Percentiles rank a stretch among this genome's conserved stretches.
phyloP scores from a whole-genome alignment of 2,888 invertebrate species.

The Agonopterix alstromeriana region DNA sequence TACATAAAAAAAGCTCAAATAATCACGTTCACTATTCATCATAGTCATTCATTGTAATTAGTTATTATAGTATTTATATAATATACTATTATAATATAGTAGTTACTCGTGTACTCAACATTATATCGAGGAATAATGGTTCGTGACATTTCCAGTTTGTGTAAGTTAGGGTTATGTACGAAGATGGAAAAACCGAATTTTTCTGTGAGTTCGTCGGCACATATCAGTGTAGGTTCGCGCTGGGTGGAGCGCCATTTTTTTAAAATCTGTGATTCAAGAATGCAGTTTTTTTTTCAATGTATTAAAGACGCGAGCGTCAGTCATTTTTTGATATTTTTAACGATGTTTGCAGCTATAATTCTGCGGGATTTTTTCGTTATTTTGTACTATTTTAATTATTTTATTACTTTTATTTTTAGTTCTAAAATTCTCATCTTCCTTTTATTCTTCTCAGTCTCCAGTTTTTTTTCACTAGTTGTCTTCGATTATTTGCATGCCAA shows the following conservation, averaged over 20 bases:
- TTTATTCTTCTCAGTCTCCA: too few species aligned
- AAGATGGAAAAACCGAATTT: conserved; percentile 24
- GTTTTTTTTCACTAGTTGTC: too few species aligned
- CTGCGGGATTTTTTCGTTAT: too few species aligned
- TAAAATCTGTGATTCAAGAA: conserved; percentile 64
- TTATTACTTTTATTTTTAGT: too few species aligned
- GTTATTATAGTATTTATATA: conserved; percentile 12
- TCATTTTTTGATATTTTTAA: too few species aligned
- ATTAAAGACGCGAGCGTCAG: too few species aligned
- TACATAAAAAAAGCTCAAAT: conserved; percentile 56
- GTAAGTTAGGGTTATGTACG: conserved; percentile 38
- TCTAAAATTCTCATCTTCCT: too few species aligned
- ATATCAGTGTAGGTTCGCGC: conserved; percentile 55
- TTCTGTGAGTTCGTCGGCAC: conserved; percentile 32
- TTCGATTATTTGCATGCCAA: too few species aligned
- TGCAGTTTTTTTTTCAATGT: conserved; percentile 35
- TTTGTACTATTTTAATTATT: too few species aligned
- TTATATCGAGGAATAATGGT: conserved; percentile 58
- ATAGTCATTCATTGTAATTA: conserved; percentile 55
- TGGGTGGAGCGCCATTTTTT: conserved; percentile 39
- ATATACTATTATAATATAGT: conserved; percentile 7
- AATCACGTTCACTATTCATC: conserved; percentile 36
- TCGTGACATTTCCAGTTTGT: conserved; percentile 69
- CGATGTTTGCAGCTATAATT: too few species aligned
- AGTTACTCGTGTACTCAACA: conserved; percentile 53